phyloP scores from a whole-genome alignment of 2,888 invertebrate species.

The Kryphioiulus occultus region DNA sequence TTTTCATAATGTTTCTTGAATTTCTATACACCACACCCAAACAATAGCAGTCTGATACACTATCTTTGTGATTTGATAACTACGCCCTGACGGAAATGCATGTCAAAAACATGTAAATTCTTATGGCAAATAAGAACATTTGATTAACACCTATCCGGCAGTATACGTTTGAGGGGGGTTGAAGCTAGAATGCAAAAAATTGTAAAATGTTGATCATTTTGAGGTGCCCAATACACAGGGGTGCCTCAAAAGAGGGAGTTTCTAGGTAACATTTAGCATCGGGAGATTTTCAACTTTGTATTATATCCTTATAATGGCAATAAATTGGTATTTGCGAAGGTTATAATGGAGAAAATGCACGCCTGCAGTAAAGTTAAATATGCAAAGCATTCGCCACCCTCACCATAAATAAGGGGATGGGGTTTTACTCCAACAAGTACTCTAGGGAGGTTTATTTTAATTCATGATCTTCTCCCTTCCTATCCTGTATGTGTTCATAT shows the following conservation, averaged over 20 bases:
- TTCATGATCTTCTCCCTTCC: neutral
- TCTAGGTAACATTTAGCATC: neutral
- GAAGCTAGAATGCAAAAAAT: too few relatives aligned
- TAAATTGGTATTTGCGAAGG: neutral
- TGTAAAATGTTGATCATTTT: neutral
- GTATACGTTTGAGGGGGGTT: too few relatives aligned
- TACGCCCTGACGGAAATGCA: too few relatives aligned
- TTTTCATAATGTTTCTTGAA: neutral
- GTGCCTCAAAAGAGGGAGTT: neutral
- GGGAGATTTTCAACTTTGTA: neutral
- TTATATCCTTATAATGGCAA: neutral
- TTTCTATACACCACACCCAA: neutral
- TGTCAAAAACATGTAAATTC: too few relatives aligned
- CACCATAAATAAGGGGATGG: neutral
- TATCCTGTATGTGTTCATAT: neutral
- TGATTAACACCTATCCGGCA: too few relatives aligned
- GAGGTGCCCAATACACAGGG: neutral
- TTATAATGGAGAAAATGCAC: neutral
- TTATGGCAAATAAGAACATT: too few relatives aligned
- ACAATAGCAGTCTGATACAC: neutral
- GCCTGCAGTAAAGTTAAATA: neutral
- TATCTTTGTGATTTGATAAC: too few relatives aligned
- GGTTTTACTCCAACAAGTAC: neutral
- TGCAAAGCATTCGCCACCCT: neutral
- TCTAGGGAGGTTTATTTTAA: neutral